phyloP scores from a whole-genome alignment of 2,888 invertebrate genomes.

The Drosophila glabriapex region DNA sequence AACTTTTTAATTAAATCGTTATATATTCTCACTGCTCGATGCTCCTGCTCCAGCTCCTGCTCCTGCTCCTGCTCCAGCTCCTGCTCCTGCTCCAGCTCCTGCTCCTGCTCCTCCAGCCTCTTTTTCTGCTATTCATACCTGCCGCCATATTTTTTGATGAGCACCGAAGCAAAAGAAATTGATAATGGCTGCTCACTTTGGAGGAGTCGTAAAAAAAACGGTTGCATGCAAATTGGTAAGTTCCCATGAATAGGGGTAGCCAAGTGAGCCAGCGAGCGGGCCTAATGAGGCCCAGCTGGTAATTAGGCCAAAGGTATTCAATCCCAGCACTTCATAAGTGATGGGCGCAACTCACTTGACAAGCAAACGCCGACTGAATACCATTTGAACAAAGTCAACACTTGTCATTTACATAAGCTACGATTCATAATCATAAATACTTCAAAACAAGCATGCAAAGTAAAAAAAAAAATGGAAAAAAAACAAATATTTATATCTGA shows the following conservation, averaged over 20 bases:
- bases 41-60: neutral
- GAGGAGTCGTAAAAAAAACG: conserved; percentile 49
- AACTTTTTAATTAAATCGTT: conserved; percentile 79
- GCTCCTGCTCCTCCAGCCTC: neutral
- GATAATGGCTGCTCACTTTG: conserved; percentile 62
- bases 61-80: neutral
- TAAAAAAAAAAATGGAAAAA: too few species aligned
- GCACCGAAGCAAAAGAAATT: conserved; percentile 49
- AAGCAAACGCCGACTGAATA: neutral
- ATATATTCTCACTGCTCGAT: conserved; percentile 34
- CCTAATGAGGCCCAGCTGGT: conserved; percentile 51
- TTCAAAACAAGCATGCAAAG: neutral
- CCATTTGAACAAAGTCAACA: neutral
- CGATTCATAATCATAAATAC: neutral
- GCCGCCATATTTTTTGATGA: neutral
- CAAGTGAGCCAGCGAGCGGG: neutral
- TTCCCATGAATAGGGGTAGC: conserved; percentile 12
- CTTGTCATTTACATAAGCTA: neutral
- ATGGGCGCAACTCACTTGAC: neutral
- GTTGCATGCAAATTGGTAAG: conserved; percentile 62
- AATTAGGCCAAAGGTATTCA: conserved; percentile 40
- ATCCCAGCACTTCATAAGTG: conserved; percentile 14
- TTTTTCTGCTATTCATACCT: conserved; percentile 6
- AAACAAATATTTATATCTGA: neutral
- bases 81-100: neutral